Evolutionary conservation across 23 tunicate species (phyloP).

Genomic region (Halocynthia aurantium): DNA sequence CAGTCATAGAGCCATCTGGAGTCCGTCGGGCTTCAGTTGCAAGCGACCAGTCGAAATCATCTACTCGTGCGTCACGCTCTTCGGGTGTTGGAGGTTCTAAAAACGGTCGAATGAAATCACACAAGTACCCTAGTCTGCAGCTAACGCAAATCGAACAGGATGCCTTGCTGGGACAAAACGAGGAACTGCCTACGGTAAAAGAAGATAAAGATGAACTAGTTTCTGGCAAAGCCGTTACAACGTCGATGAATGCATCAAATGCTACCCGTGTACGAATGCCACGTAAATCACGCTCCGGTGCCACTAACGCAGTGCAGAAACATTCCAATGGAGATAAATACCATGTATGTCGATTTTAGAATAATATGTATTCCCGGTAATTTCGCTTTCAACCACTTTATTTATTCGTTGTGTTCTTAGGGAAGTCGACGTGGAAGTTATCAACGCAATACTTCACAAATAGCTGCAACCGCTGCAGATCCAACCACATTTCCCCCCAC

Average conservation of each 20-base stretch:
- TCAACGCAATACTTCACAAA: conserved; percentile 5
- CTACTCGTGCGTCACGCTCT: conserved; percentile 1
- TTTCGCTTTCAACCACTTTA: not conserved
- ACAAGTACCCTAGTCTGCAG: conserved; percentile 42
- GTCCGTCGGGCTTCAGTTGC: conserved; percentile 5
- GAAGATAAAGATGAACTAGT: not conserved
- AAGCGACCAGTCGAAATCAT: not conserved
- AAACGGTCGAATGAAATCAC: conserved; percentile 6
- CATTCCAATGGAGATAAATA: not conserved
- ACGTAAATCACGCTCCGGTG: not conserved
- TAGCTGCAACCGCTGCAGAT: not conserved
- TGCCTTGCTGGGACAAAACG: conserved; percentile 40
- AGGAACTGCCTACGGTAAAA: conserved; percentile 1
- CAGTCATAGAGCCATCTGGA: not conserved
- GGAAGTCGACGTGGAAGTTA: not conserved
- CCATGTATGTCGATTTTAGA: not conserved
- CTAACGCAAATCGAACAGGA: conserved; percentile 38
- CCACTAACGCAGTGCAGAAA: not conserved
- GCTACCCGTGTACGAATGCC: conserved; percentile 36
- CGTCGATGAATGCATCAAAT: conserved; percentile 13
- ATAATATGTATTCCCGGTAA: not conserved
- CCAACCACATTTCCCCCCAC: conserved; percentile 39
- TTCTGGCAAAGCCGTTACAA: conserved; percentile 10
- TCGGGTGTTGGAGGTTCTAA: conserved; percentile 2
- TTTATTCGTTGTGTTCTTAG: not conserved